Evolutionary conservation across 23 tunicate species (phyloP).

Genomic region (Ciona savignyi): DNA sequence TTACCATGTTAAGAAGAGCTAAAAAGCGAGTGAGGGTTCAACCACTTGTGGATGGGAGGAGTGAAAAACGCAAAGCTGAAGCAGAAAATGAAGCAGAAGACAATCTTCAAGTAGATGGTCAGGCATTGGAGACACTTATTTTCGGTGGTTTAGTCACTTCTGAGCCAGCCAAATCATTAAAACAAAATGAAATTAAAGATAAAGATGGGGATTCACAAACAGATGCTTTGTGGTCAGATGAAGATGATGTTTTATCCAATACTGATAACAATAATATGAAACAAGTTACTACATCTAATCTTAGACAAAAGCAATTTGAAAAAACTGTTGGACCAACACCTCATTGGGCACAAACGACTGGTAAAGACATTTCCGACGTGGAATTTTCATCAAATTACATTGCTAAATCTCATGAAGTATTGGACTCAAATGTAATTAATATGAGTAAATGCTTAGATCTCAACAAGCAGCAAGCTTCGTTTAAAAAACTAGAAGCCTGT

Average conservation of each 20-base stretch:
- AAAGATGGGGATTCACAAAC: constrained; percentile 3
- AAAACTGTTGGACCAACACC: constrained; percentile 70
- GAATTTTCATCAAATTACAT: constrained; percentile 12
- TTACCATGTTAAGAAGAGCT: background rate
- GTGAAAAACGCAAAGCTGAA: background rate
- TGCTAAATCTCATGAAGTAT: constrained; percentile 3
- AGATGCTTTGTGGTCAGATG: constrained; percentile 60
- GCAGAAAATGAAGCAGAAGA: background rate
- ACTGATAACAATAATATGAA: constrained; percentile 5
- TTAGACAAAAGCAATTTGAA: constrained; percentile 57
- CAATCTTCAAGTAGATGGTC: background rate
- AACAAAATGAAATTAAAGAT: background rate
- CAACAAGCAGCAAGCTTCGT: constrained; percentile 58
- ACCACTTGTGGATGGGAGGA: background rate
- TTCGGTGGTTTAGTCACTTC: constrained; percentile 27
- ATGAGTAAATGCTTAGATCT: constrained; percentile 49
- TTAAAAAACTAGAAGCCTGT: constrained; percentile 35
- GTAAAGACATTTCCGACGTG: background rate
- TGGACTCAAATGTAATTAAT: constrained; percentile 26
- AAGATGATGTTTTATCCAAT: constrained; percentile 29
- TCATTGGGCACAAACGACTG: constrained; percentile 33
- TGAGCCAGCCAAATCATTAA: background rate
- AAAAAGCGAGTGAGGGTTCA: background rate
- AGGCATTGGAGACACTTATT: constrained; percentile 6
- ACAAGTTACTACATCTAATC: constrained; percentile 1